Evolutionary conservation across 2,888 invertebrate genomes (phyloP).

Genomic region (Leptopilina syphax): DNA sequence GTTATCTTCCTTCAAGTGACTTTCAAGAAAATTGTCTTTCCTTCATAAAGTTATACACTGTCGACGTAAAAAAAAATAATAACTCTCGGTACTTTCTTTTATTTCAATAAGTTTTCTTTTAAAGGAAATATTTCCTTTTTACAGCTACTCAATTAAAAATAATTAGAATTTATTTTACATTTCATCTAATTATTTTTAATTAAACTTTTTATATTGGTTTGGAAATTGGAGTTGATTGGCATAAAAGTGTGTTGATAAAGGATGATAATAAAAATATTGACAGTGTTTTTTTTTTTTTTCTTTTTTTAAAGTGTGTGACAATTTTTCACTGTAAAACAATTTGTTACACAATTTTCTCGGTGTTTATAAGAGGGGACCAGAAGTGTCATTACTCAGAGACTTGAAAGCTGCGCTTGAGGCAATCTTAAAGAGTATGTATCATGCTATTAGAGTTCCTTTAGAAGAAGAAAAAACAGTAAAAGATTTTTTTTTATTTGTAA

Average conservation of each 20-base stretch:
- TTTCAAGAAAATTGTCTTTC: slow-evolving; percentile 19
- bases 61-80: not conserved
- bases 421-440: slow-evolving; percentile 9
- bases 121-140: too few species aligned
- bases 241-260: too few species aligned
- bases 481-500: not conserved
- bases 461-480: too few species aligned
- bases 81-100: not conserved
- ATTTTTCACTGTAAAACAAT: slow-evolving; percentile 7
- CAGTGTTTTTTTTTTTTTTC: not conserved
- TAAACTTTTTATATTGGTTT: too few species aligned
- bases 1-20: slow-evolving; percentile 10
- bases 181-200: too few species aligned
- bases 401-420: slow-evolving; percentile 2
- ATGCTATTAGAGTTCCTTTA: not conserved
- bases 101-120: not conserved
- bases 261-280: too few species aligned
- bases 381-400: slow-evolving; percentile 14
- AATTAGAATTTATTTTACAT: too few species aligned
- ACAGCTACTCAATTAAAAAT: too few species aligned
- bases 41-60: slow-evolving; percentile 13
- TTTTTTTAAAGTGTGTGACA: not conserved
- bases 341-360: not conserved
- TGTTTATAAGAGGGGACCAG: not conserved
- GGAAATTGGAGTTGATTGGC: too few species aligned